Evolutionary conservation across 1,140 invertebrate species (phyloP).

Genomic region (Tetragonula clypearis): DNA sequence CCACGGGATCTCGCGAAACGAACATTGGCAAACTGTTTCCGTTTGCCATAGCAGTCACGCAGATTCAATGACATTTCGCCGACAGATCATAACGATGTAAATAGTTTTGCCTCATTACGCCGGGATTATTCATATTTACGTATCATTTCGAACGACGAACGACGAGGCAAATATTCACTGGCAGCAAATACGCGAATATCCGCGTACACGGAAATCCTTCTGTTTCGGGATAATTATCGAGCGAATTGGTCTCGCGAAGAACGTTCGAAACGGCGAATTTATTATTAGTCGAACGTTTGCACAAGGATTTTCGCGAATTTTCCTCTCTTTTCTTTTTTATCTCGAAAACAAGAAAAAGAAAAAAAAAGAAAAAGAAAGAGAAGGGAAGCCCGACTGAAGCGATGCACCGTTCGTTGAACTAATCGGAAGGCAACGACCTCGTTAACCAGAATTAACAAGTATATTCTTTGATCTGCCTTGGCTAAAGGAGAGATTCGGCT

Average conservation of each 20-base stretch:
- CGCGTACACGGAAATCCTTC: no score
- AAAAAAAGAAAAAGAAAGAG: no score
- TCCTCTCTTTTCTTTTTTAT: neutral
- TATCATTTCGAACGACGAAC: neutral
- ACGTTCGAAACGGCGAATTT: neutral
- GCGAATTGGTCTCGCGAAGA: neutral
- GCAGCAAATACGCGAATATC: neutral
- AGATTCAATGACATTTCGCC: neutral
- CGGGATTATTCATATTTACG: neutral
- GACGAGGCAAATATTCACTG: neutral
- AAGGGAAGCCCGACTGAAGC: rapidly evolving
- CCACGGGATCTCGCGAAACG: no score
- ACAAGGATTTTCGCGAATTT: neutral
- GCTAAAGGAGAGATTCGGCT: neutral
- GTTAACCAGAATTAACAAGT: neutral
- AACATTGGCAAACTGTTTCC: neutral
- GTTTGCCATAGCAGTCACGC: neutral
- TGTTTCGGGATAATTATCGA: neutral
- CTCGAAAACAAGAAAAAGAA: neutral
- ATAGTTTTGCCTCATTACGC: neutral
- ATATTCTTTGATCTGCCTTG: no score
- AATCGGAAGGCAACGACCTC: neutral
- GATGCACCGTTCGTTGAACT: neutral
- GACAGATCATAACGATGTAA: neutral
- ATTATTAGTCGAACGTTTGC: neutral